Evolutionary conservation across 2,888 invertebrate genomes (phyloP).

Genomic region (Dicyrtoma fusca): DNA sequence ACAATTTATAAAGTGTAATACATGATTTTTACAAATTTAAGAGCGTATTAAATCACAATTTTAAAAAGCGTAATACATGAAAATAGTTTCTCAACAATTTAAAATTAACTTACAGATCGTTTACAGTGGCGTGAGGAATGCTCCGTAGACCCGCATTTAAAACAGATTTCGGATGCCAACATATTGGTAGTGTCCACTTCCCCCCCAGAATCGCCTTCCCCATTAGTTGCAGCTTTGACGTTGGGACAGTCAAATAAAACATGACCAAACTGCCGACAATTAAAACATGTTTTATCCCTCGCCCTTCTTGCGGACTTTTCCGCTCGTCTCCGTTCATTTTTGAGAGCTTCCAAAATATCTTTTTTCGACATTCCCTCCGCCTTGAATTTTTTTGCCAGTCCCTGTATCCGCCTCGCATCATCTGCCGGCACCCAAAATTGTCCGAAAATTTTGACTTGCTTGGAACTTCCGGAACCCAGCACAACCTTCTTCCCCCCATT

Average conservation of each 20-base stretch:
- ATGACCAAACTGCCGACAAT: slow-evolving; percentile 70
- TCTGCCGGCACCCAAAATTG: slow-evolving; percentile 74
- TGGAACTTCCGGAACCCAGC: slow-evolving; percentile 41
- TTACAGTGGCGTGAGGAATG: slow-evolving; percentile 67
- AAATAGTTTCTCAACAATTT: slow-evolving; percentile 5
- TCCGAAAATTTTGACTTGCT: slow-evolving; percentile 63
- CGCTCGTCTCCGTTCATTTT: slow-evolving; percentile 71
- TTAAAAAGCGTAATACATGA: no score
- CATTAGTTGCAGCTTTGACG: slow-evolving; percentile 63
- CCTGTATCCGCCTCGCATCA: slow-evolving; percentile 69
- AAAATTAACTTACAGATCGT: slow-evolving; percentile 44
- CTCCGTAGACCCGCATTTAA: slow-evolving; percentile 88
- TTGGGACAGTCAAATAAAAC: slow-evolving; percentile 78
- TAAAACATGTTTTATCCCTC: slow-evolving; percentile 68
- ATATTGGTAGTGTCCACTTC: not conserved
- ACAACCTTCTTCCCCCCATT: slow-evolving; percentile 1
- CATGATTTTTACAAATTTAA: no score
- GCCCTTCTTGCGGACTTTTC: slow-evolving; percentile 72
- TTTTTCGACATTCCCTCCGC: slow-evolving; percentile 68
- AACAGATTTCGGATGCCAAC: slow-evolving; percentile 67
- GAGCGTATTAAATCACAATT: no score
- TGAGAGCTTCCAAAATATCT: slow-evolving; percentile 70
- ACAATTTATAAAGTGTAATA: no score
- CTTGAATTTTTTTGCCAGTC: slow-evolving; percentile 68
- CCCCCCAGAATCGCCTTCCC: not conserved